Evolutionary conservation across 2,113 vertebrate species (phyloP), one percentile per base, ranked within the genome.

Genomic region (Dasyornis broadbenti): DNA sequence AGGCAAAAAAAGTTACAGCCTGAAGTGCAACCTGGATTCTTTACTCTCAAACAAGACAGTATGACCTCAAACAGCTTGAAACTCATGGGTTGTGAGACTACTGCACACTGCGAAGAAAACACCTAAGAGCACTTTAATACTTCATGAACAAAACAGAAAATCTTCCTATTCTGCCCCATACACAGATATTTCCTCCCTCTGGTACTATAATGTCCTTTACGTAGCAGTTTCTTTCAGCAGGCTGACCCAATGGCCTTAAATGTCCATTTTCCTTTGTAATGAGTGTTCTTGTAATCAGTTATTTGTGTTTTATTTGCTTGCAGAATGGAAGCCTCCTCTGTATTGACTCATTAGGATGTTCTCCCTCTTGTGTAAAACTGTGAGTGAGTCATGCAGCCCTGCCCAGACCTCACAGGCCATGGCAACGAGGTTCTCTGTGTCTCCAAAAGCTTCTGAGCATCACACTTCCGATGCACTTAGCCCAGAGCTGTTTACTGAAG

Each of bases 331-430:
- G 12, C 6, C 15, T 56, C 28, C 77, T 83, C 10, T 8, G 33
- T 4, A 15, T 8, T 24, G 35, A 59, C 33, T 42, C 0, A 0
- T 49, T 17, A 27, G 33, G 72, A 53, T 0, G 2, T 33, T 77
- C 57, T 45, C 23, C 22, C 19, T 92, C 57, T 49, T 72, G 44
- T 9, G 21, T 35, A 35, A 73, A 81, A 20, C 35, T 28, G 26
- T 60, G 52, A 52, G 39, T 89, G 76, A 64, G 54, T 28, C 2
- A 1, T 37, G 26, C 39, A 69, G 54, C 54, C 61, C 68, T 77
- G 45, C 28, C 28, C 68, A 61, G 45, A 77, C 23, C 15, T 39
- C 60, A 18, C 0, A 1, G 70, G 6, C 39, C 42, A 6, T 7
- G 11, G 40, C 0, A 0, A 24, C 0, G 4, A 84, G 35, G 21